Evolutionary conservation across 2,113 vertebrate species (phyloP).

Genomic region (Eulemur rufifrons): DNA sequence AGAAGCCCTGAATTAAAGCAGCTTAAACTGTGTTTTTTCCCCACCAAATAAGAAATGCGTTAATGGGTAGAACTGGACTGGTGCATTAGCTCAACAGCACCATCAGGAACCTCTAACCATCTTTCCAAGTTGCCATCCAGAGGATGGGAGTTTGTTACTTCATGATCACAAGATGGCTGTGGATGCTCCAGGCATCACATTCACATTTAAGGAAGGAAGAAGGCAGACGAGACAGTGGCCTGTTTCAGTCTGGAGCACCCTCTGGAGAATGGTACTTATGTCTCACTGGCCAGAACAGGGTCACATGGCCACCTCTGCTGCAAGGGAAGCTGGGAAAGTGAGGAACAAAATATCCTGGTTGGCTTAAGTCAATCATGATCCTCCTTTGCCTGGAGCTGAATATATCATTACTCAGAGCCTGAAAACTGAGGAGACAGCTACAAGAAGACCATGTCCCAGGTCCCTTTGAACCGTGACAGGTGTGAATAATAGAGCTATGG

Average conservation of each 20-base stretch:
- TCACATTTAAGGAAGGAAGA: not conserved
- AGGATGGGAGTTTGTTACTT: not conserved
- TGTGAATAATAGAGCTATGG: not conserved
- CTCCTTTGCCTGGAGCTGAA: not conserved
- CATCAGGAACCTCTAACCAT: not conserved
- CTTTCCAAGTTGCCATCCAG: not conserved
- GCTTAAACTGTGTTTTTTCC: not conserved
- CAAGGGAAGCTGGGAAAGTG: not conserved
- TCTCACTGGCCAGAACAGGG: not conserved
- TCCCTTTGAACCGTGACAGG: not conserved
- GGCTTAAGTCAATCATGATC: accelerated
- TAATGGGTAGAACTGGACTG: not conserved
- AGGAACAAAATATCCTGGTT: too few relatives aligned
- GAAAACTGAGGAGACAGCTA: not conserved
- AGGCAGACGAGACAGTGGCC: not conserved
- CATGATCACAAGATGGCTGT: not conserved
- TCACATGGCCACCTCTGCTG: not conserved
- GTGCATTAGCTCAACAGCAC: not conserved
- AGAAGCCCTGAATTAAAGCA: not conserved
- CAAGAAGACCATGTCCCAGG: not conserved
- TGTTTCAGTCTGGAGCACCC: not conserved
- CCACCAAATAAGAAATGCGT: not conserved
- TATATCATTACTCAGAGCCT: not conserved
- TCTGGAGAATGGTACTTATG: not conserved
- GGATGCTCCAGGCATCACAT: not conserved